Percentiles rank a stretch among this genome's conserved stretches.
Evolutionary conservation across 2,797 vertebrate genomes (phyloP).

Genomic region (Poecilia gillii): DNA sequence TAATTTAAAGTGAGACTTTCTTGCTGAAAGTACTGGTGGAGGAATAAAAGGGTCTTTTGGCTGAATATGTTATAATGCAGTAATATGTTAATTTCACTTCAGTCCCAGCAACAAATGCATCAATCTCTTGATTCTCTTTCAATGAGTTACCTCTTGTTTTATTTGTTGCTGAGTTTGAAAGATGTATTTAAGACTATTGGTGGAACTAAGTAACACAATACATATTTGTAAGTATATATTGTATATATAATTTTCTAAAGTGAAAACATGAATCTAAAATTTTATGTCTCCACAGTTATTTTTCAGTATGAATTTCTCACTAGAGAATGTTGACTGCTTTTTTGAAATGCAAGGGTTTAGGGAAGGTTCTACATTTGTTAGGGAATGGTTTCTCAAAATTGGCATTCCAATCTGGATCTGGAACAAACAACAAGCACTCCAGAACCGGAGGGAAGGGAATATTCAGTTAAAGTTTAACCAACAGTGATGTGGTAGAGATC

Average conservation of each 20-base stretch:
- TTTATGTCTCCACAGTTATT: neutral
- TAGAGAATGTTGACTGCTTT: too few relatives aligned
- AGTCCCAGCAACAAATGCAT: neutral
- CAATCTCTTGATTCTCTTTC: neutral
- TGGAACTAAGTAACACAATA: neutral
- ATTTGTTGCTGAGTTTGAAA: neutral
- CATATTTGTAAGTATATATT: neutral
- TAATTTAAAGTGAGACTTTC: slow-evolving; percentile 16
- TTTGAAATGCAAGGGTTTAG: too few relatives aligned
- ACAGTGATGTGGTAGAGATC: too few relatives aligned
- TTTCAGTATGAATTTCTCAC: neutral
- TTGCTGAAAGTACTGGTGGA: neutral
- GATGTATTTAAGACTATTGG: neutral
- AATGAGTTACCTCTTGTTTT: neutral
- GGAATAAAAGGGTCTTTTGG: too few relatives aligned
- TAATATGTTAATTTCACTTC: neutral
- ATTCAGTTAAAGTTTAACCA: too few relatives aligned
- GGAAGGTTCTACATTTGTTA: too few relatives aligned
- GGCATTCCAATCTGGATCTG: too few relatives aligned
- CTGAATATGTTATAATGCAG: neutral
- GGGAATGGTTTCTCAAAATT: too few relatives aligned
- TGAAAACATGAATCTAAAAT: neutral
- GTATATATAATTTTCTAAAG: neutral
- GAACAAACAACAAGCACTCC: too few relatives aligned
- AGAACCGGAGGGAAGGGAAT: too few relatives aligned